phyloP scores from a whole-genome alignment of 1,140 invertebrate species.

The Drosophila kurseongensis region DNA sequence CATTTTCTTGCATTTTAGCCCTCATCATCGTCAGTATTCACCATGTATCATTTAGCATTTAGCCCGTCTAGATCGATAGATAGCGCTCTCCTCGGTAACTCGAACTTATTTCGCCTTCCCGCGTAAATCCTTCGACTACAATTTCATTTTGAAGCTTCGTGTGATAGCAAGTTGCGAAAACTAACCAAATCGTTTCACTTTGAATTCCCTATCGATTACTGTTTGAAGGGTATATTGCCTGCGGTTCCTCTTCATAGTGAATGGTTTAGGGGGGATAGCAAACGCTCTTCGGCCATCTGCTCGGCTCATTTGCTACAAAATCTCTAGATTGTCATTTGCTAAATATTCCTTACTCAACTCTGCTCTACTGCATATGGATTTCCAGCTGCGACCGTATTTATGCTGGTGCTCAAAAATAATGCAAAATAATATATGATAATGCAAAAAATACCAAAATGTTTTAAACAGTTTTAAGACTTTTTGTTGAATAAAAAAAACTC shows the following conservation, averaged over 20 bases:
- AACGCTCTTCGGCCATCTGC: slow-evolving; percentile 36
- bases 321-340: slow-evolving; percentile 77
- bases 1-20: slow-evolving; percentile 11
- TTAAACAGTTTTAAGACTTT: too few species aligned
- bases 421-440: too few species aligned
- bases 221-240: neutral
- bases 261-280: slow-evolving; percentile 40
- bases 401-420: neutral
- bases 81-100: slow-evolving; percentile 7
- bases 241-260: slow-evolving; percentile 1
- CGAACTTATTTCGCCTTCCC: slow-evolving; percentile 7
- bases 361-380: slow-evolving; percentile 14
- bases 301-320: slow-evolving; percentile 37
- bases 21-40: slow-evolving; percentile 16
- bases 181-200: slow-evolving; percentile 4
- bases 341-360: slow-evolving; percentile 49
- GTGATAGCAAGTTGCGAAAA: slow-evolving; percentile 22
- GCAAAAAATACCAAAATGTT: too few species aligned
- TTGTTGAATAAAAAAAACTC: too few species aligned
- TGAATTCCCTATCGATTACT: slow-evolving; percentile 2
- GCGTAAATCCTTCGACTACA: slow-evolving; percentile 60
- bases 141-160: slow-evolving; percentile 56
- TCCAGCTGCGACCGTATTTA: slow-evolving; percentile 1
- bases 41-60: slow-evolving; percentile 6
- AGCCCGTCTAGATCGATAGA: slow-evolving; percentile 14